phyloP scores from a whole-genome alignment of 2,797 vertebrate species.

The Chaetophractus vellerosus region DNA sequence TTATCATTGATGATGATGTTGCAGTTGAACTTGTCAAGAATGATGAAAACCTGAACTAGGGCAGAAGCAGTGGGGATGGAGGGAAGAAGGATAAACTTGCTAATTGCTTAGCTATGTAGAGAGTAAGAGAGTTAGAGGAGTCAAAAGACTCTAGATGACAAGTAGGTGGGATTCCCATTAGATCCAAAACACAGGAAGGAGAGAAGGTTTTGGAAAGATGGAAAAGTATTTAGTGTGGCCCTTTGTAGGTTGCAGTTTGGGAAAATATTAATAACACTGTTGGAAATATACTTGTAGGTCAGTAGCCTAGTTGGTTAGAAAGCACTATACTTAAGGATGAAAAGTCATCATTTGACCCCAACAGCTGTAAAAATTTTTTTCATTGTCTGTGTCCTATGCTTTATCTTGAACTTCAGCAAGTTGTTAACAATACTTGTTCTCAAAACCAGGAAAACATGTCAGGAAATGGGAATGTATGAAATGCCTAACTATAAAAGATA shows the following conservation, averaged over 20 bases:
- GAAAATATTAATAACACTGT: constrained; percentile 17
- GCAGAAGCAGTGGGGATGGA: neutral
- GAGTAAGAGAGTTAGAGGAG: neutral
- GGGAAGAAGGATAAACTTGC: neutral
- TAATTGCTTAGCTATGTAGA: neutral
- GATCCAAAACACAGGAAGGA: neutral
- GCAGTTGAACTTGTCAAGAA: neutral
- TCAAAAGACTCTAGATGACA: neutral
- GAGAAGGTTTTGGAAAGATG: constrained; percentile 19
- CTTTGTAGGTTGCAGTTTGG: constrained; percentile 23
- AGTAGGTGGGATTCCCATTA: neutral
- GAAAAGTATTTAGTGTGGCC: neutral
- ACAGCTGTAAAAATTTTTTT: neutral
- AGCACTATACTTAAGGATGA: neutral
- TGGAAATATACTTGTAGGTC: neutral
- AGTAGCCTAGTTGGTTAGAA: neutral
- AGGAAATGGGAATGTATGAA: neutral
- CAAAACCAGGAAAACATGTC: neutral
- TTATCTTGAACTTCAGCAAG: neutral
- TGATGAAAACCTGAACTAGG: neutral
- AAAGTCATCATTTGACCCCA: neutral
- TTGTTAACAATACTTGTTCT: constrained; percentile 4
- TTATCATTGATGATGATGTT: neutral
- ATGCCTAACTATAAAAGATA: neutral
- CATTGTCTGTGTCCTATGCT: neutral